Base-by-base conservation (phyloP, 1,140 invertebrate genomes). In the Zaprionus vittiger region DNA sequence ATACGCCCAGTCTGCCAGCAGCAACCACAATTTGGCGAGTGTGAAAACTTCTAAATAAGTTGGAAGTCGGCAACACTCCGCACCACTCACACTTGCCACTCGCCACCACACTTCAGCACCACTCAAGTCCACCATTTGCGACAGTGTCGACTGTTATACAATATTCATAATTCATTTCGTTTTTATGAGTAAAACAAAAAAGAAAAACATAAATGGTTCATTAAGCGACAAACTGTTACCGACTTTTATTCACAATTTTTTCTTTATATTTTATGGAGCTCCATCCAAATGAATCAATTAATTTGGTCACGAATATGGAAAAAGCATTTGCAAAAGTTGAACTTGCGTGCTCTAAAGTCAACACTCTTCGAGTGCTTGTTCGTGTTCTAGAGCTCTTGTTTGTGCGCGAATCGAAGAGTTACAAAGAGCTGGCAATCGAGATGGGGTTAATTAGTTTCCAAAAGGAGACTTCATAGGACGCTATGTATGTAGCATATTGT, bases 271-370 rank as follows among this genome's bases (percentile, higher is more conserved):
- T 81, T 57, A 41, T 69, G 34, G 70, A 66, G 22, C 41, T 20
- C n/a, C 34, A 61, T 67, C 52, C 41, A 74, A 77, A 83, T 89
- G 84, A 89, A 87, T 87, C 84, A 87, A 89, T 87, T 87, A 85
- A 82, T 75, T 66, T 73, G 59, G 74, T 61, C 47, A 71, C 77
- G 77, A 79, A 63, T 72, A 64, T 75, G 49, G 37, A 70, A 75
- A 75, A 63, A 63, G 66, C 20, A 69, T 56, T 73, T 47, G 56
- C 70, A 59, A 87, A 74, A 82, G 68, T 66, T 79, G 68, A 82
- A 76, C 79, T 76, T 69, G 68, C 62, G 75, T 72, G 41, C 72
- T 69, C 76, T 61, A 64, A 60, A 65, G 57, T 56, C 73, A 63
- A 54, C 66, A 70, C 31, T 49, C 41, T 59, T 69, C 79, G 68